Evolutionary conservation across 2,113 vertebrate species (phyloP).

Genomic region (Cardinalis cardinalis): DNA sequence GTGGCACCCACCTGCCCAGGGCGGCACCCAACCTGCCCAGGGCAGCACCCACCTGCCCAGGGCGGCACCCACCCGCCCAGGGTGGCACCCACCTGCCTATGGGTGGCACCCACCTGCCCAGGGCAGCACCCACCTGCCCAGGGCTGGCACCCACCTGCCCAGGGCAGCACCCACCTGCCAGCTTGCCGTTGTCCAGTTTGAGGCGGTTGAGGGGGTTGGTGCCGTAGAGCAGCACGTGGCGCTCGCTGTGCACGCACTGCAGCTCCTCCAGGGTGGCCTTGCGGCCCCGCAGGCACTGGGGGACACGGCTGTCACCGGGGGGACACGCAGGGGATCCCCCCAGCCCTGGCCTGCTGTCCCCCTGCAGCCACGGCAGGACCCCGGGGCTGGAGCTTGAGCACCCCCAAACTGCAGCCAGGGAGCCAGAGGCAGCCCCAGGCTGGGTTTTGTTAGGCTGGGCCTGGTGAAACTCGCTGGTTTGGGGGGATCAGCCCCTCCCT

Average conservation of each 20-base stretch:
- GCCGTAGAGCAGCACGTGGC: slow-evolving; percentile 84
- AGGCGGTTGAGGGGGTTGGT: slow-evolving; percentile 87
- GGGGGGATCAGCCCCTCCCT: neutral
- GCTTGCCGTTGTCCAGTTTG: slow-evolving; percentile 85
- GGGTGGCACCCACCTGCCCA: too few relatives aligned
- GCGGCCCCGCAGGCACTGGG: slow-evolving; percentile 82
- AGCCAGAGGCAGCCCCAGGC: neutral
- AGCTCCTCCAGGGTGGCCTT: slow-evolving; percentile 88
- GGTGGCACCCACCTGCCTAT: too few relatives aligned
- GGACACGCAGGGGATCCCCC: neutral
- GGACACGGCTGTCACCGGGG: neutral
- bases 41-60: too few relatives aligned
- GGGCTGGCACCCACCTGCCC: too few relatives aligned
- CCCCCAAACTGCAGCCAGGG: fast-evolving
- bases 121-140: too few relatives aligned
- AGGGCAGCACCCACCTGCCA: slow-evolving; percentile 73
- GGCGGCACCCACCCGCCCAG: slow-evolving; percentile 69
- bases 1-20: too few relatives aligned
- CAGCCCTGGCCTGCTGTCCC: fast-evolving
- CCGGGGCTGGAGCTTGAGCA: neutral
- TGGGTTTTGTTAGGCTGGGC: neutral
- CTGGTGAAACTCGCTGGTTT: fast-evolving
- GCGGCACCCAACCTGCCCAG: too few relatives aligned
- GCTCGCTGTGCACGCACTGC: slow-evolving; percentile 83
- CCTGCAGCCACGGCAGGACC: fast-evolving